Evolutionary conservation across 2,888 invertebrate species (phyloP).

Genomic region (Dichetophora obliterata): DNA sequence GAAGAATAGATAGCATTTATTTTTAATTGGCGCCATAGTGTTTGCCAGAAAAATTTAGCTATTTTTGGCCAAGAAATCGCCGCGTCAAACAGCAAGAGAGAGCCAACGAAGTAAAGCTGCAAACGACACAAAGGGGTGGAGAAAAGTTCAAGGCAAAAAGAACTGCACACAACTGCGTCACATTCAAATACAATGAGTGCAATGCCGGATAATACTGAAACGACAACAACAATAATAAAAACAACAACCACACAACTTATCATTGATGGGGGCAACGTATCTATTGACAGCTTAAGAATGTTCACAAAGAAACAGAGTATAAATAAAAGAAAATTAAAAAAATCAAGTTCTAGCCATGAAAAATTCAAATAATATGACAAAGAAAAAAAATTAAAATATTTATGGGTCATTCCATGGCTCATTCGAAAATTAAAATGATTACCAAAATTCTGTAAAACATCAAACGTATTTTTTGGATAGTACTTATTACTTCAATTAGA

Average conservation of each 20-base stretch:
- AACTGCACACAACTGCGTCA: slow-evolving; percentile 22
- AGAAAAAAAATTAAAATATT: neutral
- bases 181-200: slow-evolving; percentile 26
- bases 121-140: neutral
- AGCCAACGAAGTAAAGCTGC: neutral
- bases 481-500: no score
- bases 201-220: neutral
- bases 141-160: slow-evolving; percentile 38
- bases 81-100: neutral
- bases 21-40: slow-evolving; percentile 38
- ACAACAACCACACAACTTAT: neutral
- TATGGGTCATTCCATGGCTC: no score
- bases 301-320: neutral
- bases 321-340: neutral
- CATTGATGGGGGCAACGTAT: slow-evolving; percentile 27
- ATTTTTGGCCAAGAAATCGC: slow-evolving; percentile 31
- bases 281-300: neutral
- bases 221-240: neutral
- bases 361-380: neutral
- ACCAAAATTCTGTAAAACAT: no score
- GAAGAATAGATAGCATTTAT: slow-evolving; percentile 24
- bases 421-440: no score
- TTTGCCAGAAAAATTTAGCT: slow-evolving; percentile 27
- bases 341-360: neutral
- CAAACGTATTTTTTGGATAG: no score